Evolutionary conservation across 2,888 invertebrate species (phyloP).

Genomic region (Scrobipalpa atriplicella): DNA sequence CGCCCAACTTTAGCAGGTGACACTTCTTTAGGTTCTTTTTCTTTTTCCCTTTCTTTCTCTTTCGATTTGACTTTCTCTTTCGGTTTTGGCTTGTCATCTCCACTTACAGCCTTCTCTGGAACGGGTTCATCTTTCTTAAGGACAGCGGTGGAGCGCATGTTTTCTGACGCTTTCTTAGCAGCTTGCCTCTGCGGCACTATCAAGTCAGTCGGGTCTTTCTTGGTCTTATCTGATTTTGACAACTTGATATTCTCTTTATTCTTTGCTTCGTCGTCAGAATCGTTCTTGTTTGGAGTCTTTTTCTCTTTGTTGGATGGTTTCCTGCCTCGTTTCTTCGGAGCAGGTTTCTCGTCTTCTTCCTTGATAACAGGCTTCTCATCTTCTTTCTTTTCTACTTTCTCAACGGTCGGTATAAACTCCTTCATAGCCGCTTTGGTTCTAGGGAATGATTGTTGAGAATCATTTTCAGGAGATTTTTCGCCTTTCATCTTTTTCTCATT

Average conservation of each 20-base stretch:
- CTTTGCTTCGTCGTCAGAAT: conserved; percentile 74
- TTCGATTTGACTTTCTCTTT: conserved; percentile 74
- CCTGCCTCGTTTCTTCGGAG: conserved; percentile 70
- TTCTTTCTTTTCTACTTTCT: conserved; percentile 62
- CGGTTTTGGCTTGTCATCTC: conserved; percentile 67
- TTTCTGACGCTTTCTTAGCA: conserved; percentile 95
- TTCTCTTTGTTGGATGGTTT: conserved; percentile 77
- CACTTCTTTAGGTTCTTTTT: conserved; percentile 61
- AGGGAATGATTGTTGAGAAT: conserved; percentile 86
- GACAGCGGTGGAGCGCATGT: conserved; percentile 87
- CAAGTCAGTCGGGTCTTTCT: conserved; percentile 88
- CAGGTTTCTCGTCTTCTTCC: conserved; percentile 60
- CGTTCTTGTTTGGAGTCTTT: conserved; percentile 54
- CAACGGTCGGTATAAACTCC: conserved; percentile 85
- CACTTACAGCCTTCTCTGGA: conserved; percentile 53
- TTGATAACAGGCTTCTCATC: conserved; percentile 34
- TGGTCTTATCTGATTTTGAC: conserved; percentile 59
- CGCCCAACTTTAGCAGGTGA: conserved; percentile 70
- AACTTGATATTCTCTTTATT: conserved; percentile 77
- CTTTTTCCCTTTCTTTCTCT: conserved; percentile 71
- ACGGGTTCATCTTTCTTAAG: conserved; percentile 67
- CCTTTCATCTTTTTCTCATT: conserved; percentile 79
- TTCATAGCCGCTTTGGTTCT: conserved; percentile 94
- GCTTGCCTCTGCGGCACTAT: conserved; percentile 96
- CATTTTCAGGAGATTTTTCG: conserved; percentile 84